phyloP scores from a whole-genome alignment of 2,797 vertebrate species.

The Artibeus jamaicensis region DNA sequence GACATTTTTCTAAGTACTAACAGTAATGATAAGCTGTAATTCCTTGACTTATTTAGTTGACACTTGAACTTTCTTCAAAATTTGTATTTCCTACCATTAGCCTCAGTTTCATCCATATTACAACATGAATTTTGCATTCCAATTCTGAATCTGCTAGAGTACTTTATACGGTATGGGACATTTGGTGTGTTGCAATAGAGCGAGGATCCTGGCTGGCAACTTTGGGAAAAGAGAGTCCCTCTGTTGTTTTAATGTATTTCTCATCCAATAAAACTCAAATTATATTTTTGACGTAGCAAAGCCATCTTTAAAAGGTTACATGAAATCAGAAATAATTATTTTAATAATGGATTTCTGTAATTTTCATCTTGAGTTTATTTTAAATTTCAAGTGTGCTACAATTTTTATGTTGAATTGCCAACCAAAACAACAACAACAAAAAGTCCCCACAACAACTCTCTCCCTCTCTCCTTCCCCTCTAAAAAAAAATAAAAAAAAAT shows the following conservation, averaged over 20 bases:
- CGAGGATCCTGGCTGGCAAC: not conserved
- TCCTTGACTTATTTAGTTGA: not conserved
- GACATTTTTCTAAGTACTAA: not conserved
- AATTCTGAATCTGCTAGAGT: slow-evolving; percentile 13
- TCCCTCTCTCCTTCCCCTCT: too few species aligned
- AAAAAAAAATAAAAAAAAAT: too few species aligned
- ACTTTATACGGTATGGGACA: not conserved
- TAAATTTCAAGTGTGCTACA: not conserved
- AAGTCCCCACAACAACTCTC: too few species aligned
- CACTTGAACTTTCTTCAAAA: not conserved
- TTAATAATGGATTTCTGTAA: not conserved
- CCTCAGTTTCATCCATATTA: not conserved
- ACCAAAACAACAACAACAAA: not conserved
- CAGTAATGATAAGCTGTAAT: not conserved
- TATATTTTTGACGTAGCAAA: slow-evolving; percentile 48
- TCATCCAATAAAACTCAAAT: not conserved
- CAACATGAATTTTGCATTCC: not conserved
- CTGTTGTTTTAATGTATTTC: not conserved
- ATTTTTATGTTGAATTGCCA: slow-evolving; percentile 27
- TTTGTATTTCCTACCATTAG: not conserved
- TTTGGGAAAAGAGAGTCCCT: not conserved
- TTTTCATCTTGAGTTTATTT: slow-evolving; percentile 41
- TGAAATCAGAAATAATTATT: slow-evolving; percentile 34
- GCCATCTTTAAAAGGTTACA: slow-evolving; percentile 10
- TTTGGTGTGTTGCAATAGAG: not conserved